Conservation (phyloP, 1,140 invertebrate species). For the Heliconius himera region DNA sequence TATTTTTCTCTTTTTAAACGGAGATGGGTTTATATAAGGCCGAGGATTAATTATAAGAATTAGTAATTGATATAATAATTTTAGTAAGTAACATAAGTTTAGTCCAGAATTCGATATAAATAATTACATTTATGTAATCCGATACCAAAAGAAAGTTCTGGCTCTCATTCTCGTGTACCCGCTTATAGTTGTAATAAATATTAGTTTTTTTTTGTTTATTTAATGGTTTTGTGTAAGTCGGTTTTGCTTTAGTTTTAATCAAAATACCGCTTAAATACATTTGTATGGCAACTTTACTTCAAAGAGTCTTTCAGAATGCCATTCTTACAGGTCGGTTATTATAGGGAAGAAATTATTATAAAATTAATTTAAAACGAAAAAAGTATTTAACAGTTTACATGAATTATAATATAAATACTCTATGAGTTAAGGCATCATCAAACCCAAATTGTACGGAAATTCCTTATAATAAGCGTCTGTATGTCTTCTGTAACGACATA, state of each 20-base stretch:
- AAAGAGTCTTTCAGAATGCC: background rate
- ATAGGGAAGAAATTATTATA: background rate
- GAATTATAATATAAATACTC: background rate
- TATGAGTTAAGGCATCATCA: background rate
- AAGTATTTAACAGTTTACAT: background rate
- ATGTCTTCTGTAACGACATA: background rate
- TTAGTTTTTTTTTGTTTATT: constrained; percentile 13
- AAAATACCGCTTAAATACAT: background rate
- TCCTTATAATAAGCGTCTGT: constrained; percentile 11
- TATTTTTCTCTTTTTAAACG: constrained; percentile 3
- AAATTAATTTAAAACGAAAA: background rate
- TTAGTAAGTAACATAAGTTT: constrained; percentile 39
- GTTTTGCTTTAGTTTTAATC: background rate
- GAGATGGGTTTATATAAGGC: constrained; percentile 28
- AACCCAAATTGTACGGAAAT: background rate
- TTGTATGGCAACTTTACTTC: background rate
- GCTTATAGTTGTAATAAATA: constrained; percentile 49
- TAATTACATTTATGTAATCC: constrained; percentile 45
- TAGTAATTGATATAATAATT: constrained; percentile 39
- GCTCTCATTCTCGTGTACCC: constrained; percentile 44
- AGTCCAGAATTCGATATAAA: constrained; percentile 49
- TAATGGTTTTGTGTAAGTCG: constrained; percentile 28
- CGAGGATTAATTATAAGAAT: constrained; percentile 41
- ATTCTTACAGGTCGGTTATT: background rate
- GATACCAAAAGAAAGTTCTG: constrained; percentile 52